Evolutionary conservation across 2,797 vertebrate genomes (phyloP).

Genomic region (Meriones psammophilus): DNA sequence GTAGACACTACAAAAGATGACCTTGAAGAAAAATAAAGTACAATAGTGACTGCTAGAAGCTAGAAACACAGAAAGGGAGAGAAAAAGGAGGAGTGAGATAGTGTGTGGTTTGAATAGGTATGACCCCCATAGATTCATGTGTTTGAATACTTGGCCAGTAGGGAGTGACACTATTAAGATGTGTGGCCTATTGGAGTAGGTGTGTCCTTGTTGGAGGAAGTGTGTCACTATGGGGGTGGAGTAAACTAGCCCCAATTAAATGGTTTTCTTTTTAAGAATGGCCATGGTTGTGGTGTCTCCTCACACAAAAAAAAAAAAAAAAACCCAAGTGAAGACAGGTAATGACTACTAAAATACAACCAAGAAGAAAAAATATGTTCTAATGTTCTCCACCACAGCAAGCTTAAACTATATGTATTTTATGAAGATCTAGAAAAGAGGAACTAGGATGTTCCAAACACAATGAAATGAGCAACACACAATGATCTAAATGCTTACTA

Average conservation of each 20-base stretch:
- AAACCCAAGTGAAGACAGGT: no score
- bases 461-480: neutral
- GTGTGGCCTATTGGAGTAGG: no score
- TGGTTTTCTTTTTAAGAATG: no score
- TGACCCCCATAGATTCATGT: no score
- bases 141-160: no score
- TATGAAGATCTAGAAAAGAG: neutral
- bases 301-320: no score
- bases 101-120: no score
- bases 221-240: no score
- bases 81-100: neutral
- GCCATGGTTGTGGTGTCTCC: no score
- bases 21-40: neutral
- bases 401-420: neutral
- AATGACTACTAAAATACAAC: neutral
- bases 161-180: no score
- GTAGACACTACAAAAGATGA: neutral
- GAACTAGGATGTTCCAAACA: neutral
- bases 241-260: no score
- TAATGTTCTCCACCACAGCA: neutral
- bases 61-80: neutral
- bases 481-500: neutral
- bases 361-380: neutral
- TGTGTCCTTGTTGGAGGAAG: no score
- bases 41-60: neutral